Evolutionary conservation across 2,888 invertebrate species (phyloP).

Genomic region (Caenorhabditis uteleia): DNA sequence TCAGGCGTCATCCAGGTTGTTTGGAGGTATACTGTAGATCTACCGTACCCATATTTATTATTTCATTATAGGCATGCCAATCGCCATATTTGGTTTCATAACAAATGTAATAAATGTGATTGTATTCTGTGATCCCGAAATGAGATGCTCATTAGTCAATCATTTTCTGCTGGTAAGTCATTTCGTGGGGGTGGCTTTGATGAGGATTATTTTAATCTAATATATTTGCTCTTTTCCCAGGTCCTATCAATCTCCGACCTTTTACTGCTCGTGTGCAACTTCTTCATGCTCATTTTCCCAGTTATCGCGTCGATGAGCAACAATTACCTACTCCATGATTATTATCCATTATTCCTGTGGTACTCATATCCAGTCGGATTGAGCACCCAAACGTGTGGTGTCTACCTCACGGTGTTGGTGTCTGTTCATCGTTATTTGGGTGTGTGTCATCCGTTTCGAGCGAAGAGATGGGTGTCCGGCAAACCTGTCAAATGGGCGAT

Average conservation of each 20-base stretch:
- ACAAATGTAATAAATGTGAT: slow-evolving; percentile 65
- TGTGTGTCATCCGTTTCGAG: slow-evolving; percentile 60
- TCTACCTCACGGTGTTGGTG: slow-evolving; percentile 66
- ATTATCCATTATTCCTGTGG: slow-evolving; percentile 63
- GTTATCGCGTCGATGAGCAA: slow-evolving; percentile 64
- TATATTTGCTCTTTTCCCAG: slow-evolving; percentile 14
- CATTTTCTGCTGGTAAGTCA: slow-evolving; percentile 64
- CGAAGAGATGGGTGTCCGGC: slow-evolving; percentile 66
- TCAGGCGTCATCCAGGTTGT: slow-evolving; percentile 41
- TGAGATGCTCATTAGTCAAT: slow-evolving; percentile 64
- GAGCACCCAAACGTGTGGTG: slow-evolving; percentile 67
- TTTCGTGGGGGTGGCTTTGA: too few species aligned
- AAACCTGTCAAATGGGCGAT: slow-evolving; percentile 54
- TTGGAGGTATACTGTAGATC: slow-evolving; percentile 19
- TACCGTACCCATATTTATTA: too few species aligned
- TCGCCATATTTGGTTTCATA: slow-evolving; percentile 62
- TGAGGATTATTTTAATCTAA: too few species aligned
- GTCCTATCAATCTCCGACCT: slow-evolving; percentile 62
- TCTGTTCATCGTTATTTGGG: slow-evolving; percentile 61
- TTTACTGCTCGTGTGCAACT: slow-evolving; percentile 65
- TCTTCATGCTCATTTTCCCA: slow-evolving; percentile 68
- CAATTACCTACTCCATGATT: slow-evolving; percentile 51
- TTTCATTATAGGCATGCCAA: slow-evolving; percentile 50
- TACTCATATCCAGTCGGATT: slow-evolving; percentile 67
- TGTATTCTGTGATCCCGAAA: slow-evolving; percentile 65